These are phyloP conservation scores for Platycnemis pennipes DNA, from an alignment of 2,888 invertebrate genomes.

Conservation along the genomic window DNA sequence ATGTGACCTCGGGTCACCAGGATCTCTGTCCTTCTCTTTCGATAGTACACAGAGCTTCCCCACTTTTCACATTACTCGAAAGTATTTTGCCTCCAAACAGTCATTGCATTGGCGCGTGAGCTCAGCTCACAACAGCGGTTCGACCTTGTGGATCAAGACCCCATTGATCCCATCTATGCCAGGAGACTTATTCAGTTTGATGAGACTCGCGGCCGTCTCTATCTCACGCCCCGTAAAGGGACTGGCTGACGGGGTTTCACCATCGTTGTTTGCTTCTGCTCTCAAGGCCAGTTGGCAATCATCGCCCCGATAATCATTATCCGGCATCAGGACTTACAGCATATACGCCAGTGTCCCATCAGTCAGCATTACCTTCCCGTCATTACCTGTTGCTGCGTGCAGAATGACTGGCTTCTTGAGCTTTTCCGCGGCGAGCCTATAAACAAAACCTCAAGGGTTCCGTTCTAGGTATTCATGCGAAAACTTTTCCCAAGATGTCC, in stretches of 20 bases:
- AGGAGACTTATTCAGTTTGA: not conserved
- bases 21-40: not conserved
- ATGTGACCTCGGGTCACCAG: not conserved
- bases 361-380: not conserved
- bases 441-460: not conserved
- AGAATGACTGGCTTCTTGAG: not conserved
- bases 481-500: not conserved
- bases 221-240: not conserved
- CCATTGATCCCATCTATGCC: not conserved
- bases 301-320: not conserved
- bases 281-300: not conserved
- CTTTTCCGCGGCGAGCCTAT: not conserved
- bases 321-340: not conserved
- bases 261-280: not conserved
- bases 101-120: not conserved
- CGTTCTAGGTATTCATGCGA: not conserved
- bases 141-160: not conserved
- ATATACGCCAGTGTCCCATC: not conserved
- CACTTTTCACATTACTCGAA: not conserved
- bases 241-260: not conserved
- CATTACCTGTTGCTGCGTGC: not conserved
- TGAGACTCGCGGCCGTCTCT: not conserved
- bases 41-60: not conserved
- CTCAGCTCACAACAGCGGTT: not conserved
- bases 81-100: not conserved